Conservation (phyloP, 2,888 invertebrate genomes). For the Tetranychus piercei region DNA sequence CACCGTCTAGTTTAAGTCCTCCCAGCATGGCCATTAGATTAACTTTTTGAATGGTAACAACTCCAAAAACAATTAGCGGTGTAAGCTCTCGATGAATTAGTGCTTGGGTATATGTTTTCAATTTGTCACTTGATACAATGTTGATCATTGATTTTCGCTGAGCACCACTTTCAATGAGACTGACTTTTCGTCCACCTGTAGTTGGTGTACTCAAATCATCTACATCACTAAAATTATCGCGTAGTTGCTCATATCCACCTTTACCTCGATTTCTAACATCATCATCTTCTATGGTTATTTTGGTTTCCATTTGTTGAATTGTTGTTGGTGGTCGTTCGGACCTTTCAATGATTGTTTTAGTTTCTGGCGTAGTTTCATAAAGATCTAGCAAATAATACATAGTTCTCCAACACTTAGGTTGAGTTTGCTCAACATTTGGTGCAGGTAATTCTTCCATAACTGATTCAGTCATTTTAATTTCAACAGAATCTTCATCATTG, state of each 20-base stretch:
- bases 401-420: slow-evolving; percentile 77
- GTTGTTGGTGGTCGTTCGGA: not conserved
- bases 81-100: slow-evolving; percentile 30
- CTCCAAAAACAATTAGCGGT: slow-evolving; percentile 52
- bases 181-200: slow-evolving; percentile 19
- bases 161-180: not conserved
- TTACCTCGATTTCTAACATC: slow-evolving; percentile 32
- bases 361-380: slow-evolving; percentile 84
- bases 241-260: slow-evolving; percentile 41
- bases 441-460: not conserved
- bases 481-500: slow-evolving; percentile 2
- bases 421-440: slow-evolving; percentile 14
- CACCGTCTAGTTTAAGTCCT: slow-evolving; percentile 80
- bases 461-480: not conserved
- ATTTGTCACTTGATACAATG: slow-evolving; percentile 18
- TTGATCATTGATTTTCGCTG: slow-evolving; percentile 18
- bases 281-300: slow-evolving; percentile 35
- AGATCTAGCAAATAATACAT: slow-evolving; percentile 75
- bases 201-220: slow-evolving; percentile 30
- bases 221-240: slow-evolving; percentile 27
- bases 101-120: slow-evolving; percentile 20
- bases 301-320: slow-evolving; percentile 13
- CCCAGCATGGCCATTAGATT: slow-evolving; percentile 70
- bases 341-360: slow-evolving; percentile 67
- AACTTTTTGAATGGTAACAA: slow-evolving; percentile 65